phyloP scores from a whole-genome alignment of 2,888 invertebrate genomes.

The Scaptomyza cyrtandrae region DNA sequence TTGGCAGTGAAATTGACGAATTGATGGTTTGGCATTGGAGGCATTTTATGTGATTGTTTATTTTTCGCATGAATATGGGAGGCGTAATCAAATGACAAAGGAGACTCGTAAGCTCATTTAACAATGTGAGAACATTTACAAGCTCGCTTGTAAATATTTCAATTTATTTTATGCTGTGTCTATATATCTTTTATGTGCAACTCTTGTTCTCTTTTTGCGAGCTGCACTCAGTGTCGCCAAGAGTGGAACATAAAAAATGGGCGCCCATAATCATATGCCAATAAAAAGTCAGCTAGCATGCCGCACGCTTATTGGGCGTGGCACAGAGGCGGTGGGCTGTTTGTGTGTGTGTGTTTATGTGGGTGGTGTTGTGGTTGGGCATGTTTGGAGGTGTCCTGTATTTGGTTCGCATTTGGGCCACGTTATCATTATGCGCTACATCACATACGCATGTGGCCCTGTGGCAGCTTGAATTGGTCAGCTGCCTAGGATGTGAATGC shows the following conservation, averaged over 20 bases:
- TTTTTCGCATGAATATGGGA: conserved; percentile 10
- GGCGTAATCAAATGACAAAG: conserved; percentile 65
- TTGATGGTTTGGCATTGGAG: conserved; percentile 35
- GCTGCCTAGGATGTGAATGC: conserved; percentile 17
- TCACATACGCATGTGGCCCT: conserved; percentile 68
- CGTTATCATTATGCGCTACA: conserved; percentile 80
- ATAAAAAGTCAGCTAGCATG: conserved; percentile 77
- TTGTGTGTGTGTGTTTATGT: conserved; percentile 3
- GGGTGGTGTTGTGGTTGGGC: conserved; percentile 3
- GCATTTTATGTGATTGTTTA: conserved; percentile 20
- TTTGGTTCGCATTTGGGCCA: conserved; percentile 43
- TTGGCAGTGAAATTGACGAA: conserved; percentile 47
- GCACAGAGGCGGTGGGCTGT: neutral
- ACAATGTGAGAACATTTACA: conserved; percentile 72
- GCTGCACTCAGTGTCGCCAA: conserved; percentile 55
- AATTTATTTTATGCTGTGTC: conserved; percentile 74
- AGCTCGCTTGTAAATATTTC: conserved; percentile 76
- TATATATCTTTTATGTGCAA: conserved; percentile 73
- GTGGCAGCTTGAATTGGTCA: conserved; percentile 48
- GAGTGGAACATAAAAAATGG: conserved; percentile 73
- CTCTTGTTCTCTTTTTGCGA: conserved; percentile 16
- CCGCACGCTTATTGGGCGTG: conserved; percentile 55
- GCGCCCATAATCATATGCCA: conserved; percentile 77
- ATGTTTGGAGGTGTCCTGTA: conserved; percentile 18
- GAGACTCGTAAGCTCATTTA: conserved; percentile 51